phyloP scores from a whole-genome alignment of 2,113 vertebrate species.

The Alethe castanea region DNA sequence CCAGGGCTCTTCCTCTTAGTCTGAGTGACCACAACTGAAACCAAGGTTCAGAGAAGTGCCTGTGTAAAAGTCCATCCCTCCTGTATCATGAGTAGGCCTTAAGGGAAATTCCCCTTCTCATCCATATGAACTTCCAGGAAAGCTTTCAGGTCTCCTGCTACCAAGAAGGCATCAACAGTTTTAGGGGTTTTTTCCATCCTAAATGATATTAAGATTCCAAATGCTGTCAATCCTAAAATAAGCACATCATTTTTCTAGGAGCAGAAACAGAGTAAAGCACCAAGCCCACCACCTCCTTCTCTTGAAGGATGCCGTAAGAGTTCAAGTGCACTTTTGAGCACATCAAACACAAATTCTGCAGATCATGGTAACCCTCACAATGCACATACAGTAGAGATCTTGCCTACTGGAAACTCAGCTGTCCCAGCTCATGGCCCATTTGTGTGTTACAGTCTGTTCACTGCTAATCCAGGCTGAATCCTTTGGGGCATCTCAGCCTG shows the following conservation, averaged over 20 bases:
- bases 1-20: background rate
- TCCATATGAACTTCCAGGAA: background rate
- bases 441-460: background rate
- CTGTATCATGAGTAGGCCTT: background rate
- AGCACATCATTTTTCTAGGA: background rate
- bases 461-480: background rate
- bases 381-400: accelerated
- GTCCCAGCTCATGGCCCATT: background rate
- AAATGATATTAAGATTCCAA: background rate
- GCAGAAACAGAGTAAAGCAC: background rate
- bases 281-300: background rate
- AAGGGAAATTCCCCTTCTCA: background rate
- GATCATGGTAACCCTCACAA: accelerated
- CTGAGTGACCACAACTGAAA: background rate
- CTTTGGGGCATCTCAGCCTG: background rate
- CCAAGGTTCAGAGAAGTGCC: background rate
- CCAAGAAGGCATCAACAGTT: background rate
- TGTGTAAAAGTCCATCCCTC: background rate
- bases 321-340: background rate
- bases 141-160: background rate
- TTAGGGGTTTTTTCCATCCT: background rate
- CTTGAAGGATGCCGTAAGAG: background rate
- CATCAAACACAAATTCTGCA: too few relatives aligned
- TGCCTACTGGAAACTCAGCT: background rate
- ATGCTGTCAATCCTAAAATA: background rate